Evolutionary conservation across 2,888 invertebrate species (phyloP), one percentile per base, ranked within the genome.

Genomic region (Drosophila limbata): DNA sequence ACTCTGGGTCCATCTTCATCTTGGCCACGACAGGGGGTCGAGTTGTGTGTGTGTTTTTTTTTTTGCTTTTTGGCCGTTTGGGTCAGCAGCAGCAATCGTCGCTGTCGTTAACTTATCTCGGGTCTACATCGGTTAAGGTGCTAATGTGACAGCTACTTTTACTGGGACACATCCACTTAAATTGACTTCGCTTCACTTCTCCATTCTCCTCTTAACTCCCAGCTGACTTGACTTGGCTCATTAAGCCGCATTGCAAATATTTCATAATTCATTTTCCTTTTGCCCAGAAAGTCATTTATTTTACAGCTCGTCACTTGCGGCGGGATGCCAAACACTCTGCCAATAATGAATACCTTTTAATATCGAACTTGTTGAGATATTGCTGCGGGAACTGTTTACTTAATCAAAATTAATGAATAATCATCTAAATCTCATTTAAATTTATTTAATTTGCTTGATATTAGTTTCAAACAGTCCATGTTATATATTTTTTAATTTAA

Each of bases 111-210:
- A 81, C 80, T 82, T 84, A 89, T 89, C 84, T 89, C 4, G 89
- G 78, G 85, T 68, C 85, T 69, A 84, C 73, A 84, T 87, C 87
- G 82, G 73, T 65, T 71, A 60, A 89, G 89, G 85, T 86, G 85
- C 88, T 86, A 86, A 86, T 89, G 88, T 89, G 85, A 88, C 85
- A 86, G 85, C 89, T 83, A 86, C 89, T 83, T 73, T 81, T 82
- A 65, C 75, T 67, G 62, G 51, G 40, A 62, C 71, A 62, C 35
- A 42, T 66, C 53, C 53, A 66, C 60, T 39, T 39, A 56, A 52
- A 33, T 62, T 45, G 51, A 35, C 59, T 66, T 52, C 61, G 21
- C 60, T 62, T 48, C n/a, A 51, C 45, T 47, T 39, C 61, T 25
- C 45, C 21, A 13, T 28, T 28, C 52, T 15, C 15, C 39, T 42